Conservation (phyloP, 2,797 vertebrate genomes). For the Phalanger gymnotis region DNA sequence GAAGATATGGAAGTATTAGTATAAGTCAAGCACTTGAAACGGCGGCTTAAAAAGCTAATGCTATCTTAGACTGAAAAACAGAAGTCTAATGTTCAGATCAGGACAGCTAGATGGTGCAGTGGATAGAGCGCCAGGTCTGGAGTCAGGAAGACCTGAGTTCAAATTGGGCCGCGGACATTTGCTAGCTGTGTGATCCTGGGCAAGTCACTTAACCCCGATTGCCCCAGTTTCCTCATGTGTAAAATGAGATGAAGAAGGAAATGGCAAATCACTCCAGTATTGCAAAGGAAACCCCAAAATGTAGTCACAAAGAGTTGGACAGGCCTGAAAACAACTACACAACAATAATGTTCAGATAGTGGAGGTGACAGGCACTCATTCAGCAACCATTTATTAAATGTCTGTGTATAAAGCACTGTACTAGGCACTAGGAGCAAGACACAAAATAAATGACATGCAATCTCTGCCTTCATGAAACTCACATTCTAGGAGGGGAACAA, state of each 20-base stretch:
- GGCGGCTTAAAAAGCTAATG: background rate
- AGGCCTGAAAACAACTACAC: background rate
- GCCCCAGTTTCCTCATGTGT: background rate
- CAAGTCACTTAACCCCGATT: too few relatives aligned
- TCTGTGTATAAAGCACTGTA: too few relatives aligned
- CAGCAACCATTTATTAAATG: too few relatives aligned
- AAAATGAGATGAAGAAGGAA: background rate
- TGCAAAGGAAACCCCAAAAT: background rate
- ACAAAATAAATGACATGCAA: background rate
- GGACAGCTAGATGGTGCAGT: background rate
- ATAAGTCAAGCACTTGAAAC: background rate
- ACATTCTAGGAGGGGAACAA: background rate
- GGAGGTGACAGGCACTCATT: too few relatives aligned
- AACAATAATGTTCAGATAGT: background rate
- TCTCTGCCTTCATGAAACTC: background rate
- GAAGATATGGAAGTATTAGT: background rate
- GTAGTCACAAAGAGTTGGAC: background rate
- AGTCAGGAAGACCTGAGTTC: background rate
- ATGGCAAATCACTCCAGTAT: background rate
- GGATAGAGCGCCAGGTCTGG: background rate
- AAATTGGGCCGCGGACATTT: background rate
- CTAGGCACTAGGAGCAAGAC: background rate
- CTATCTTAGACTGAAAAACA: background rate
- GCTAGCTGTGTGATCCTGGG: background rate
- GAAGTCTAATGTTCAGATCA: background rate